These are phyloP conservation scores for Smutsia temminckii DNA, from an alignment of 2,797 vertebrate species.

Conservation along the genomic window DNA sequence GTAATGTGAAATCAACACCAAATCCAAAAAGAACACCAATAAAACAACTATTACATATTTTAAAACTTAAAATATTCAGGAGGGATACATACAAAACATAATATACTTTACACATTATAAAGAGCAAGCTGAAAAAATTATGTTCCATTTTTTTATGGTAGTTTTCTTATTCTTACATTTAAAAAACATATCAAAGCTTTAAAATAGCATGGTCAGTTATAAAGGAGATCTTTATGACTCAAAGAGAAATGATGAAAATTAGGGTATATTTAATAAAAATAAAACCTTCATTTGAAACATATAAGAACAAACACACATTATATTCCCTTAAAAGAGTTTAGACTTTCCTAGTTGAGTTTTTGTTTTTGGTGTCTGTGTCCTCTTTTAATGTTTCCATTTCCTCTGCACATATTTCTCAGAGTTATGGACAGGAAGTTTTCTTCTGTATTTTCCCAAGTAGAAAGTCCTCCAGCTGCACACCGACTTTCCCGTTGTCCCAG, in stretches of 20 bases:
- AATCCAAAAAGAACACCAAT: conserved; percentile 10
- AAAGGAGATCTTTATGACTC: not conserved
- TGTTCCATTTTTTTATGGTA: not conserved
- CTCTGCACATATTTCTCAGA: conserved; percentile 71
- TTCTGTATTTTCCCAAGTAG: conserved; percentile 44
- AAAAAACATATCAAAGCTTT: conserved; percentile 5
- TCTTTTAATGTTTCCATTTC: conserved; percentile 73
- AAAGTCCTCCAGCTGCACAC: conserved; percentile 71
- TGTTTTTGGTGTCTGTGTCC: conserved; percentile 25
- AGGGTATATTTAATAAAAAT: conserved; percentile 15
- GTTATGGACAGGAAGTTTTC: conserved; percentile 44
- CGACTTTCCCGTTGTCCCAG: conserved; percentile 61
- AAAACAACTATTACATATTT: not conserved
- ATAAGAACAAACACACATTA: conserved; percentile 47
- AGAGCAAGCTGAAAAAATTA: conserved; percentile 33
- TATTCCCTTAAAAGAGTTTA: conserved; percentile 67
- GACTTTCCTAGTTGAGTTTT: not conserved
- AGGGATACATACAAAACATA: not conserved
- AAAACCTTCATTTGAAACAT: conserved; percentile 2
- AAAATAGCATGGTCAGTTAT: conserved; percentile 28
- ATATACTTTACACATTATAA: conserved; percentile 34
- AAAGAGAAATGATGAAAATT: conserved; percentile 39
- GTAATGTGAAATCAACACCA: not conserved
- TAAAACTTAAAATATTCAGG: conserved; percentile 37
- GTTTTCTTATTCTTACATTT: not conserved